phyloP scores from a whole-genome alignment of 1,140 invertebrate species.

The Lanistes nyassanus region DNA sequence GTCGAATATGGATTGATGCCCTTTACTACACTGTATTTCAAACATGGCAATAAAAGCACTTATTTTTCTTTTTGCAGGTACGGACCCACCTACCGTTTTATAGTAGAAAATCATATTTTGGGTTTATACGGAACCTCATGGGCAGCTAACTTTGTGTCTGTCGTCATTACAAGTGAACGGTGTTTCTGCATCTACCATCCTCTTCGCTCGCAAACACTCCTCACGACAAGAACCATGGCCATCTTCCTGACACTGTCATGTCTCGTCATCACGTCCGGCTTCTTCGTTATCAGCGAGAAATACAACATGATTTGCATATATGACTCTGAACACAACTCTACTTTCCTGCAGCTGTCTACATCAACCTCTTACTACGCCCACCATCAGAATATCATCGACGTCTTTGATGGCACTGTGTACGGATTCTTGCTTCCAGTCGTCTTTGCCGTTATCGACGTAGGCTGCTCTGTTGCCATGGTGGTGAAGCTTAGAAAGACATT shows the following conservation, averaged over 20 bases:
- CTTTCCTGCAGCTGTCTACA: too few relatives aligned
- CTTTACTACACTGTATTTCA: too few relatives aligned
- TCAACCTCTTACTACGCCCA: too few relatives aligned
- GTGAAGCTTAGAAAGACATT: too few relatives aligned
- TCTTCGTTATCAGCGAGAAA: not conserved
- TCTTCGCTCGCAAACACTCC: not conserved
- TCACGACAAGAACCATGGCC: not conserved
- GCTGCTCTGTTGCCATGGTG: too few relatives aligned
- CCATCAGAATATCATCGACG: too few relatives aligned
- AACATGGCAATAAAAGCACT: too few relatives aligned
- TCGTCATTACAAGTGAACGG: slow-evolving; percentile 16
- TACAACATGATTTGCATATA: slow-evolving; percentile 3
- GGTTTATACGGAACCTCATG: slow-evolving; percentile 12
- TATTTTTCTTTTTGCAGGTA: slow-evolving; percentile 7
- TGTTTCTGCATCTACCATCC: slow-evolving; percentile 16
- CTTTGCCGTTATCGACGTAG: too few relatives aligned
- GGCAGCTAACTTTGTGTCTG: not conserved
- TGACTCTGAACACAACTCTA: not conserved
- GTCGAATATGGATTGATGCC: too few relatives aligned
- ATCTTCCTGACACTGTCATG: not conserved
- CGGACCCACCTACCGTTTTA: not conserved
- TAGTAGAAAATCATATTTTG: slow-evolving; percentile 1
- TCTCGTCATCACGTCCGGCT: not conserved
- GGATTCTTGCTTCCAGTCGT: too few relatives aligned
- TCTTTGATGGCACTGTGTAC: too few relatives aligned